Base-by-base conservation (phyloP, 2,797 vertebrate genomes). In the Oophaga sylvatica region DNA sequence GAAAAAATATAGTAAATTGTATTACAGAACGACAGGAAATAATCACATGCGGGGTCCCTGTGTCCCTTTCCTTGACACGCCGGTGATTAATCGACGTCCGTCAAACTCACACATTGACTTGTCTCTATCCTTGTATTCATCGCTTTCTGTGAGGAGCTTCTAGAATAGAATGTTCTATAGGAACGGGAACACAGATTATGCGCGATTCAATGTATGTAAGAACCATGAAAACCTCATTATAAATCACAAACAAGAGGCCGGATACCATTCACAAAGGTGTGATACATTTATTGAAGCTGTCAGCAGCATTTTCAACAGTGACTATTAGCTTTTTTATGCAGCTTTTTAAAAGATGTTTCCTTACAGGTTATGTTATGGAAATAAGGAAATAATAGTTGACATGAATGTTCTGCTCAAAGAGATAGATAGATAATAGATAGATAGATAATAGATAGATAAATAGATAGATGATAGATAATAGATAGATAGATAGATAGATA, bases 31-130 rank as follows among this genome's bases (percentile, higher is more conserved):
- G 17, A 75, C 85, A 67, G 67, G 26, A 67, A 15, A 0, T 65
- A 76, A 83, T 65, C 60, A 57, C 70, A 17, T 77, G 11, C 6
- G 13, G 29, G 75, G 84, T 35, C 79, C 78, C 83, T n/a, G 71
- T 68, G 87, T 85, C 84, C 79, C 84, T 60, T 57, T 60, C 57
- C 57, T 12, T 85, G 87, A 86, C 87, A 86, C 53, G 0, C 71
- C 0, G 2, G 9, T 86, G 87, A 89, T 89, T 86, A 89, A 89
- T 89, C 29, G 70, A 82, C 77, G 84, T 89, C 87, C 26, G 53
- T 85, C 87, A 81, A 78, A 45, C 71, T 5, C n/a, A 4, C 45
- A 45, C 48, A 48, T 26, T 60, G 71, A 20, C 48, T 67, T 59
- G 45, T 7, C 26, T 56, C 13, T 31, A 48, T 62, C 22, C 59